Base-by-base conservation (phyloP, 2,797 vertebrate genomes). In the Ateles fusciceps region DNA sequence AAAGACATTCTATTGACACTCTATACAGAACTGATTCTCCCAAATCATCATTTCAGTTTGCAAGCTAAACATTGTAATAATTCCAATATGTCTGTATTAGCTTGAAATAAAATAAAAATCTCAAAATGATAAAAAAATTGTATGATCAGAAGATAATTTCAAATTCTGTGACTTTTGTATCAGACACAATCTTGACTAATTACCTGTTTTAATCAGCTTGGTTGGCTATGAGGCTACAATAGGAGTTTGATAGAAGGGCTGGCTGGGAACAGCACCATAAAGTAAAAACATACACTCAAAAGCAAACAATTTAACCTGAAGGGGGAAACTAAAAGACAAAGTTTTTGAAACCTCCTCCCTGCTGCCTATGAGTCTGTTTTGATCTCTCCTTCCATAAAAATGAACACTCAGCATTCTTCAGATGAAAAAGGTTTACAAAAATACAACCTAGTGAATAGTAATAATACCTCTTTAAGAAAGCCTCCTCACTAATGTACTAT, bases 101-200 rank as follows among this genome's bases (percentile, higher is more conserved):
- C 7, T 61, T 95, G 26, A 46, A 94, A 61, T 91, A 57, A 96
- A 93, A 72, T 78, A 72, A 79, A 86, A 76, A 39, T 79, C 9
- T 74, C 79, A 85, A 90, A 85, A 13, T 74, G 57, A 92, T 44
- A 48, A 87, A 68, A 33, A 50, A 97, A 89, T 75, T 33, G 1
- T 4, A 78, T 8, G 61, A 68, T 50, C 7, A 64, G 9, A 80
- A 81, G 44, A 9, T 74, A 95, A 74, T 85, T 93, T 94, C 46
- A 97, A 85, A 76, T 79, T 74, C 39, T n/a, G 74, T 94, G 13
- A n/a, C 2, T 30, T 91, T 71, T 91, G 26, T 87, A 8, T n/a
- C 19, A 86, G 79, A 68, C 4, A 24, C 74, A 74, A 26, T 2
- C 14, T 80, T 87, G 24, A 48, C 39, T 84, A 57, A 87, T 72